Percentiles rank a stretch among this genome's conserved stretches.
phyloP scores from a whole-genome alignment of 2,888 invertebrate species.

The Sicus ferrugineus region DNA sequence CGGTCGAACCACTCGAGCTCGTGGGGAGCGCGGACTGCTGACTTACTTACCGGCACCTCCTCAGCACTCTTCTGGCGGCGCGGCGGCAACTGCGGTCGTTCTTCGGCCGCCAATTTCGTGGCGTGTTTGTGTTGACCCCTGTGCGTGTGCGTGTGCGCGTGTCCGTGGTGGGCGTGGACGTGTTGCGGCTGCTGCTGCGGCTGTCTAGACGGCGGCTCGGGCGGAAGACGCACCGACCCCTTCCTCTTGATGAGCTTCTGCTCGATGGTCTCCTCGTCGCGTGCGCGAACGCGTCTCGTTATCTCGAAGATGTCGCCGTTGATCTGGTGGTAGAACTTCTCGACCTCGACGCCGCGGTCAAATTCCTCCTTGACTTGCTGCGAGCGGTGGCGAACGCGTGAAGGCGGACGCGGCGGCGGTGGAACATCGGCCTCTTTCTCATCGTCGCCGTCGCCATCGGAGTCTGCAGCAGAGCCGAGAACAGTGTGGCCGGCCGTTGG shows the following conservation, averaged over 20 bases:
- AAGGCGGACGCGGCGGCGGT: constrained; percentile 47
- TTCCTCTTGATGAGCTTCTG: constrained; percentile 60
- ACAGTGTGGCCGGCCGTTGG: constrained; percentile 43
- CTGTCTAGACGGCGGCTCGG: constrained; percentile 45
- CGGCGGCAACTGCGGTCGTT: constrained; percentile 49
- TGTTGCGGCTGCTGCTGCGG: constrained; percentile 7
- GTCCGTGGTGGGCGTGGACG: constrained; percentile 36
- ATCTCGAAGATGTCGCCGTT: constrained; percentile 65
- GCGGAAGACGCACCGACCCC: constrained; percentile 54
- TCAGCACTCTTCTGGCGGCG: constrained; percentile 52
- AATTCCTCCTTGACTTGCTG: constrained; percentile 56
- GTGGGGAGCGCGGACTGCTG: constrained; percentile 49
- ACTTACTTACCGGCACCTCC: constrained; percentile 47
- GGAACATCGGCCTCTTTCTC: constrained; percentile 49
- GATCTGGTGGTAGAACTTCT: constrained; percentile 64
- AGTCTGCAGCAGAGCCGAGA: constrained; percentile 48
- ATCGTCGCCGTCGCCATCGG: constrained; percentile 51
- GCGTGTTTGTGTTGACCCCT: constrained; percentile 45
- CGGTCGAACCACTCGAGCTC: constrained; percentile 64
- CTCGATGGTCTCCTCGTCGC: constrained; percentile 62
- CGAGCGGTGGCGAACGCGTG: constrained; percentile 44
- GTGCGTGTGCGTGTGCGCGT: constrained; percentile 35
- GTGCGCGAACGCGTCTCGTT: constrained; percentile 59
- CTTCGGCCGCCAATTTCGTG: constrained; percentile 44
- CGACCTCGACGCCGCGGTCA: constrained; percentile 63